Evolutionary conservation across 2,888 invertebrate species (phyloP), one percentile per base, ranked within the genome.

Genomic region (Autographa gamma): DNA sequence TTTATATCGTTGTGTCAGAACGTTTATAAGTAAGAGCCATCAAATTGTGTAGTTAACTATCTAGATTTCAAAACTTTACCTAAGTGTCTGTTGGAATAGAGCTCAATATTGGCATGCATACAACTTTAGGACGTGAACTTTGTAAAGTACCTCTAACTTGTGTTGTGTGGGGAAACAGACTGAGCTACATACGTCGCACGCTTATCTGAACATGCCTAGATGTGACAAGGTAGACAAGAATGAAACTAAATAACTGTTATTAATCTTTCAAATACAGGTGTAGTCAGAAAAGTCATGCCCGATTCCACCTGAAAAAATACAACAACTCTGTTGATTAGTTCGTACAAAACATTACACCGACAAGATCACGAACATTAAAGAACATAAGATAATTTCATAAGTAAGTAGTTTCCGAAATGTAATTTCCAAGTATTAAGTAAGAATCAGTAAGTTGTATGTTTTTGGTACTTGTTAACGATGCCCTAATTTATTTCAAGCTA

Each of bases 381-480:
- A 48, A 56, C 54, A 19, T 48, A 25, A 25, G 54, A 25, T 18
- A 52, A 25, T 13, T 25, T 25, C 13, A 25, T 56, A 19, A 56
- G 54, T 56, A 19, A 56, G 54, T 56, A 56, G 19, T 13, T 25
- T 9, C 8, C 19, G 25, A 56, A 56, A 25, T 25, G 13, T 63
- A 63, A 25, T 71, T 71, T 56, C 32, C 13, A 52, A 62, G 54
- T 69, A 60, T 41, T 32, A 60, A 16, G n/a, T 34, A 60, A 11
- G 16, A 25, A 18, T 52, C 56, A 32, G 56, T 67, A 67, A 60
- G 48, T 60, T 59, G n/a, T 8, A 25, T 25, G 25, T 25, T 25
- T 25, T 25, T 25, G 25, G 25, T 52, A 41, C 25, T 34, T 18
- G 31, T 31, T 61, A 41, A 43, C 14, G 38, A 31, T 34, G 41